Evolutionary conservation across 2,797 vertebrate genomes (phyloP).

Genomic region (Podarcis lilfordi): DNA sequence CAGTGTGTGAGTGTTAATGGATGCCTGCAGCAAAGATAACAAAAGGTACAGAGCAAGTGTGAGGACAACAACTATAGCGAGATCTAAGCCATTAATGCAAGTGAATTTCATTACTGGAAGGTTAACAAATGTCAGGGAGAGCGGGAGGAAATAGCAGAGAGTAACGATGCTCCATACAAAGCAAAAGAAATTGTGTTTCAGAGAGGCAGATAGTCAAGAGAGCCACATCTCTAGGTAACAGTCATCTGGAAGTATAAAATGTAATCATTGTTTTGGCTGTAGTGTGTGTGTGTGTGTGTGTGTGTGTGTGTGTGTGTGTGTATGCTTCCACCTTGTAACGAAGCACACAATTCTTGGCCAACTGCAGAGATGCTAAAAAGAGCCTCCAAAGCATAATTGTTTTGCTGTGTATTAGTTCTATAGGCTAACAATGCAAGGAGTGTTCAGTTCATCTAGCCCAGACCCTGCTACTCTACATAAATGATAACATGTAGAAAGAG

Average conservation of each 20-base stretch:
- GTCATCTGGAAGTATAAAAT: conserved; percentile 18
- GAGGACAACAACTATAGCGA: conserved; percentile 16
- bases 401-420: background rate
- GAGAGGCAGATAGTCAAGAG: conserved; percentile 3
- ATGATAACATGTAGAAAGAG: background rate
- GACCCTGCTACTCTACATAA: no score
- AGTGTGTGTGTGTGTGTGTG: no score
- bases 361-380: background rate
- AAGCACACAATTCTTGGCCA: conserved; percentile 2
- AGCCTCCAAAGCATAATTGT: background rate
- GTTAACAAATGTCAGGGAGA: conserved; percentile 49
- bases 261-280: conserved; percentile 4
- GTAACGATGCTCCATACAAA: conserved; percentile 25
- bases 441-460: background rate
- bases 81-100: conserved; percentile 45
- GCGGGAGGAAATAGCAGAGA: conserved; percentile 23
- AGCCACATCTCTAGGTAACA: conserved; percentile 21
- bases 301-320: no score
- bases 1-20: conserved; percentile 14
- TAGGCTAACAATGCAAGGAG: background rate
- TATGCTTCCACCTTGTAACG: background rate
- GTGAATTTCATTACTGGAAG: conserved; percentile 43
- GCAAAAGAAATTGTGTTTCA: conserved; percentile 10
- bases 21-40: conserved; percentile 20
- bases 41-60: conserved; percentile 32